Evolutionary conservation across 2,797 vertebrate genomes (phyloP).

Genomic region (Diplodus puntazzo): DNA sequence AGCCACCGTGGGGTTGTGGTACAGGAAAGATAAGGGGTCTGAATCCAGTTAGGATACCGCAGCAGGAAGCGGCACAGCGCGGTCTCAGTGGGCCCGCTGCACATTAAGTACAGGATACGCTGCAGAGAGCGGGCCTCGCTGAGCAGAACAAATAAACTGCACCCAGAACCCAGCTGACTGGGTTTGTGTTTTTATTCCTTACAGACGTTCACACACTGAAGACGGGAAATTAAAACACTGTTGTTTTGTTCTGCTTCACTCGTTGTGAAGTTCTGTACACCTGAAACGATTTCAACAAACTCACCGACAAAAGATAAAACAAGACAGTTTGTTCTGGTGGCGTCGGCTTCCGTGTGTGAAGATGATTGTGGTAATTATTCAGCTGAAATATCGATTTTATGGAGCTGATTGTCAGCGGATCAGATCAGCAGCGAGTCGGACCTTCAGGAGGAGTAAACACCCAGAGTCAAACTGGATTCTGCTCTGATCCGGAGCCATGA

Average conservation of each 20-base stretch:
- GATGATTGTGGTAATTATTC: not conserved
- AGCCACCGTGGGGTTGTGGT: not conserved
- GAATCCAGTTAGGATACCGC: slow-evolving; percentile 7
- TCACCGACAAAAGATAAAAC: not conserved
- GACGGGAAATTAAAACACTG: not conserved
- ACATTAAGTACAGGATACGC: slow-evolving; percentile 53
- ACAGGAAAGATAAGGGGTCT: slow-evolving; percentile 36
- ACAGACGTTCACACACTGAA: not conserved
- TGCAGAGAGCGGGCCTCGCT: not conserved
- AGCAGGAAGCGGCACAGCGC: slow-evolving; percentile 43
- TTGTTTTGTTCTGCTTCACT: not conserved
- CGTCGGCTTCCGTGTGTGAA: not conserved
- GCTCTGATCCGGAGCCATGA: no score
- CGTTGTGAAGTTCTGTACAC: not conserved
- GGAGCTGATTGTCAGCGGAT: not conserved
- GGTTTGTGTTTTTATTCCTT: slow-evolving; percentile 23
- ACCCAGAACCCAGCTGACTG: slow-evolving; percentile 23
- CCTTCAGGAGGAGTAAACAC: not conserved
- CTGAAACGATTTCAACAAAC: not conserved
- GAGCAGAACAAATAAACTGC: slow-evolving; percentile 23
- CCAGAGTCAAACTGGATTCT: no score
- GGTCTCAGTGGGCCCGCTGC: slow-evolving; percentile 19
- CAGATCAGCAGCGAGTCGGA: not conserved
- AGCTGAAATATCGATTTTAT: not conserved
- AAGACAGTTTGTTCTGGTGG: not conserved